Evolutionary conservation across 2,797 vertebrate genomes (phyloP).

Genomic region (Sarcoramphus papa): DNA sequence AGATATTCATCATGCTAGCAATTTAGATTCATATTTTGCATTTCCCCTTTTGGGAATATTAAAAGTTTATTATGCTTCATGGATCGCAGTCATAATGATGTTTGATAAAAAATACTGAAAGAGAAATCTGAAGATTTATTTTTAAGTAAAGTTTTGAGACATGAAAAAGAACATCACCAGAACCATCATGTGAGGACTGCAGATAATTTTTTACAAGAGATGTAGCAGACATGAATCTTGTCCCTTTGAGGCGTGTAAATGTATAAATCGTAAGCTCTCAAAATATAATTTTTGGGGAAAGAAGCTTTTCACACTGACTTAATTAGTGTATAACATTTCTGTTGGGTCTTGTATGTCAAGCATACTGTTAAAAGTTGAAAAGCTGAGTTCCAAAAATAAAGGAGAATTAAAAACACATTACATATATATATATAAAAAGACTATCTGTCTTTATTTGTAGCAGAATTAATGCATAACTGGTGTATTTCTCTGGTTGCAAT

Average conservation of each 20-base stretch:
- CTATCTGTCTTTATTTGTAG: not conserved
- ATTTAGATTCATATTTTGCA: conserved; percentile 12
- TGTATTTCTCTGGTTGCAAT: not conserved
- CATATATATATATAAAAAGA: not conserved
- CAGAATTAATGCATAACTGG: not conserved
- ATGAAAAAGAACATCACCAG: not conserved
- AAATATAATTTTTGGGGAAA: not conserved
- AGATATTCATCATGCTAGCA: not conserved
- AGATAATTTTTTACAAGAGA: not conserved
- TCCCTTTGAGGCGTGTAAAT: not conserved
- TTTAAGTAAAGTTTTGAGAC: not conserved
- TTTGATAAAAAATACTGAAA: not conserved
- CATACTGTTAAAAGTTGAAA: not conserved
- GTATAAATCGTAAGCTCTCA: not conserved
- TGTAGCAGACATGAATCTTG: not conserved
- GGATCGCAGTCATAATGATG: not conserved
- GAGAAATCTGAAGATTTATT: not conserved
- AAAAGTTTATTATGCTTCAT: not conserved
- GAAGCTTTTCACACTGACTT: not conserved
- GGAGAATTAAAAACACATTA: not conserved
- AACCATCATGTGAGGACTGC: not conserved
- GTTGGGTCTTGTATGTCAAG: not conserved
- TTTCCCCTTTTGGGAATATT: not conserved
- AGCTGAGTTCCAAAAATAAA: not conserved
- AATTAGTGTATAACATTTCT: not conserved